Evolutionary conservation across 1,140 invertebrate genomes (phyloP).

Genomic region (silkworm (Bombyx mori)): ASM3026992v2 NC_085117.1:7410501-7411000

Average conservation of each 20-base stretch:
- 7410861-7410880: neutral
- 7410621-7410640: neutral
- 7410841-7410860: too few species aligned
- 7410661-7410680: neutral
- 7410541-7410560: conserved; percentile 61
- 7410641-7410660: neutral
- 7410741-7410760: too few species aligned
- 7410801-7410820: too few species aligned
- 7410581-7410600: too few species aligned
- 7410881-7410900: neutral
- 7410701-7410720: too few species aligned
- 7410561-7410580: too few species aligned
- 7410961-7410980: conserved; percentile 48
- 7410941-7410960: conserved; percentile 63
- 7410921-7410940: conserved; percentile 78
- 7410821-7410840: too few species aligned
- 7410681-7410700: too few species aligned
- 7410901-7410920: conserved; percentile 79
- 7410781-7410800: too few species aligned
- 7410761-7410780: too few species aligned
- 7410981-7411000: conserved; percentile 54
- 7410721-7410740: too few species aligned
- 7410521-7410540: conserved; percentile 92
- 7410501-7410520: conserved; percentile 85
- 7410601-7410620: neutral